Percentiles rank a stretch among this genome's conserved stretches.
Evolutionary conservation across 2,888 invertebrate species (phyloP).

Genomic region (Octodonta nipae): DNA sequence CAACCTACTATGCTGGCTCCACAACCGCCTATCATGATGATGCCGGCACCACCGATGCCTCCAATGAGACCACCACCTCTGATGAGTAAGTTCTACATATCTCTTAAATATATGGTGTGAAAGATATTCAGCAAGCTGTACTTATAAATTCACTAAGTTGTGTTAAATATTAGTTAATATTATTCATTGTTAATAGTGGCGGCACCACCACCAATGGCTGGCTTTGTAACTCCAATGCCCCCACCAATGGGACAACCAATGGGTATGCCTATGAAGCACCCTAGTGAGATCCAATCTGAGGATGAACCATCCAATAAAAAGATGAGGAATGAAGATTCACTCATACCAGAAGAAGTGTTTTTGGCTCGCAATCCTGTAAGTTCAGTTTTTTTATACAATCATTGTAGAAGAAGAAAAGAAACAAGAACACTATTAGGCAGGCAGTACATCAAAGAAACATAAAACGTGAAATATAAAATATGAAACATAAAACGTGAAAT

Average conservation of each 20-base stretch:
- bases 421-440: no score
- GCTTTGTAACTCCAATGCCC: constrained; percentile 37
- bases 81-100: constrained; percentile 37
- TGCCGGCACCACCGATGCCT: constrained; percentile 45
- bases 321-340: constrained; percentile 78
- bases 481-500: no score
- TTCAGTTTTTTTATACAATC: no score
- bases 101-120: no score
- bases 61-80: constrained; percentile 44
- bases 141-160: not conserved
- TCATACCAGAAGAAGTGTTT: constrained; percentile 80
- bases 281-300: constrained; percentile 39
- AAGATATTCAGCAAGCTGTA: no score
- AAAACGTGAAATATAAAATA: no score
- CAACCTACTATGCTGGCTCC: constrained; percentile 39
- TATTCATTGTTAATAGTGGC: constrained; percentile 25
- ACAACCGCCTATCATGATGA: constrained; percentile 49
- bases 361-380: constrained; percentile 50
- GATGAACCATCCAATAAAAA: constrained; percentile 84
- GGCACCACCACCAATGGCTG: constrained; percentile 38
- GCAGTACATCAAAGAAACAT: no score
- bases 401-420: no score
- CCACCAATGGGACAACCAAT: constrained; percentile 31
- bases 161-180: not conserved
- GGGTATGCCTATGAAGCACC: constrained; percentile 38